Percentiles rank a stretch among this genome's conserved stretches.
Evolutionary conservation across 2,888 invertebrate genomes (phyloP).

Genomic region (Leucophora obtusa): DNA sequence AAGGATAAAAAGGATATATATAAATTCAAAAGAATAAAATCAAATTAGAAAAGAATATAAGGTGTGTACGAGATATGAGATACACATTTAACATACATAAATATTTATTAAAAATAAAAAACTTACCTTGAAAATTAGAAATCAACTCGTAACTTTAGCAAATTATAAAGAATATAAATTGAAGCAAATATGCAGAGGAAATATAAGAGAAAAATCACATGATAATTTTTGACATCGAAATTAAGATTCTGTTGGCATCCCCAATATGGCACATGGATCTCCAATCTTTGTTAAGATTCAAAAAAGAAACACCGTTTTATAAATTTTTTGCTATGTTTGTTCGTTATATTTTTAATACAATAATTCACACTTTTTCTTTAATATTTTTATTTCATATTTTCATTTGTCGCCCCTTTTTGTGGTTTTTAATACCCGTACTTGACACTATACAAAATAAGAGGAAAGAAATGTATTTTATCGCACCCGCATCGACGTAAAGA

Average conservation of each 20-base stretch:
- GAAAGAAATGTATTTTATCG: background rate
- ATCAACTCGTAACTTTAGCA: slow-evolving; percentile 48
- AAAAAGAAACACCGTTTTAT: background rate
- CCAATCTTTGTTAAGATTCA: background rate
- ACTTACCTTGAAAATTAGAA: slow-evolving; percentile 54
- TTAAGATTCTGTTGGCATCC: slow-evolving; percentile 30
- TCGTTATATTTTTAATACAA: too few species aligned
- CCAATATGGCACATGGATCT: slow-evolving; percentile 44
- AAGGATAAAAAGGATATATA: background rate
- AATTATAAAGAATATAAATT: slow-evolving; percentile 48
- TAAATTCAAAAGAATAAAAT: background rate
- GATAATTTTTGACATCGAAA: slow-evolving; percentile 36
- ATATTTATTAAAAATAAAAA: background rate
- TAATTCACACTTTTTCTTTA: background rate
- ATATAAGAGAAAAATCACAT: slow-evolving; percentile 40
- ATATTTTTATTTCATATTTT: background rate
- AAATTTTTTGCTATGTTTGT: background rate
- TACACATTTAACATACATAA: background rate
- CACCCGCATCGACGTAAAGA: slow-evolving; percentile 40
- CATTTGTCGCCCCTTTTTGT: background rate
- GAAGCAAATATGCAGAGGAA: slow-evolving; percentile 37
- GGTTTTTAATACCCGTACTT: slow-evolving; percentile 30
- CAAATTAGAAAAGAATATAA: background rate
- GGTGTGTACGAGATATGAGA: background rate
- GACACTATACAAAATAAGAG: slow-evolving; percentile 19